Base-by-base conservation (phyloP, 2,888 invertebrate genomes). In the Hetaerina titia region DNA sequence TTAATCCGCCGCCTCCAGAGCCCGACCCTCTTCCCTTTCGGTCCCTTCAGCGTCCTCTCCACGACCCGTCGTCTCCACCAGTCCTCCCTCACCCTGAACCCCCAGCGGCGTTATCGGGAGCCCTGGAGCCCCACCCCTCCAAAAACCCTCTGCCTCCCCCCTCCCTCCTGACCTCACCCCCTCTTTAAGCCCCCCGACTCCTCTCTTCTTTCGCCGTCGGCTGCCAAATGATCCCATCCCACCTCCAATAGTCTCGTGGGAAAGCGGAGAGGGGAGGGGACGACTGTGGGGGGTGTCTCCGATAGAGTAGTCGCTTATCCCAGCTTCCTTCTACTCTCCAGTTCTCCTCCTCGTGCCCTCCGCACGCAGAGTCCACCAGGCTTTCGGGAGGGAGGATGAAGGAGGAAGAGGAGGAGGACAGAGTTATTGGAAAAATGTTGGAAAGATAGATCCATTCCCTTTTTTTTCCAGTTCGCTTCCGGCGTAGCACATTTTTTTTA, bases 151-250 rank as follows among this genome's bases (percentile, higher is more conserved):
- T n/a, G n/a, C n/a, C 74, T 81, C 15, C n/a, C 2, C 74, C 74
- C 9, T 81, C 31, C 81, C 81, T 4, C 22, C 25, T 81, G 25
- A n/a, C 7, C 19, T 69, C 69, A 0, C 69, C 19, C 81, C 31
- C 81, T 31, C 81, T 17, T 31, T 81, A 81, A 81, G n/a, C 81
- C 81, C 31, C 81, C 25, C 25, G 31, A 31, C 81, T 45, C 45
- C 45, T 11, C 25, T 81, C 81, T 81, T n/a, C 81, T 81, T 31
- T 81, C 25, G 81, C 31, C 81, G 19, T 11, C 81, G 81, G 81
- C 81, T 81, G 81, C 81, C 81, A 81, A 81, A 81, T 81, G 81
- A 81, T 25, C 69, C 69, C 69, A 69, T 69, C 22, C 69, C 69
- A 69, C 22, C 81, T 81, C 15, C 15, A 81, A 31, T 81, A 15